These are phyloP conservation scores for Calosoma granatense DNA, from an alignment of 1,140 invertebrate species.

Conservation along the genomic window DNA sequence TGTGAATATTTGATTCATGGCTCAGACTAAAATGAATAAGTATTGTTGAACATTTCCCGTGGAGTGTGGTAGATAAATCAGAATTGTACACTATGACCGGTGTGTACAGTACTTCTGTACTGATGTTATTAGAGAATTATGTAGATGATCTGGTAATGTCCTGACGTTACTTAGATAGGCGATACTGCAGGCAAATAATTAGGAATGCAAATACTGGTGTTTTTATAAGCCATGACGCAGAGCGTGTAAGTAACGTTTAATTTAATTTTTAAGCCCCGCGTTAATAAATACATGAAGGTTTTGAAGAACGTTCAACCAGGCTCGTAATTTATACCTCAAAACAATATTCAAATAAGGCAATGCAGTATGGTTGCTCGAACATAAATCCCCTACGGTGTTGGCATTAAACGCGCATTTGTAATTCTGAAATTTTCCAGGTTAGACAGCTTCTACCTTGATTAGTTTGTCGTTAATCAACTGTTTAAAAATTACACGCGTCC, in stretches of 20 bases:
- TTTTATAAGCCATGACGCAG: too few relatives aligned
- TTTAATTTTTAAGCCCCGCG: not conserved
- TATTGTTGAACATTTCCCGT: too few relatives aligned
- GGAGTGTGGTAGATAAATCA: too few relatives aligned
- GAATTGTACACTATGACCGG: too few relatives aligned
- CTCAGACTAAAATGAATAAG: too few relatives aligned
- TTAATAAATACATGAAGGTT: constrained; percentile 1
- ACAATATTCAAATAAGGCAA: constrained; percentile 9
- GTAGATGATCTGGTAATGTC: too few relatives aligned
- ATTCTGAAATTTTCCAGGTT: constrained; percentile 7
- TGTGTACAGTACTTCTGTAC: too few relatives aligned
- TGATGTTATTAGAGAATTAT: too few relatives aligned
- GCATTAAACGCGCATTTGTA: constrained; percentile 7
- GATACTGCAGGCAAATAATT: too few relatives aligned
- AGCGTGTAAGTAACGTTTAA: not conserved
- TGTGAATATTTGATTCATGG: too few relatives aligned
- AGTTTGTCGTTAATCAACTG: constrained; percentile 2
- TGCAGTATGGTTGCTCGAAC: constrained; percentile 7
- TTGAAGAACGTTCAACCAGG: not conserved
- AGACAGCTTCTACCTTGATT: not conserved
- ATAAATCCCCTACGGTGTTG: not conserved
- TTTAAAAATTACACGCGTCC: not conserved
- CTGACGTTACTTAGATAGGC: too few relatives aligned
- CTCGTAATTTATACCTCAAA: constrained; percentile 2
- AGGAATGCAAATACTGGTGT: too few relatives aligned